Conservation (phyloP, 2,888 invertebrate species). For the Idaea aversata region DNA sequence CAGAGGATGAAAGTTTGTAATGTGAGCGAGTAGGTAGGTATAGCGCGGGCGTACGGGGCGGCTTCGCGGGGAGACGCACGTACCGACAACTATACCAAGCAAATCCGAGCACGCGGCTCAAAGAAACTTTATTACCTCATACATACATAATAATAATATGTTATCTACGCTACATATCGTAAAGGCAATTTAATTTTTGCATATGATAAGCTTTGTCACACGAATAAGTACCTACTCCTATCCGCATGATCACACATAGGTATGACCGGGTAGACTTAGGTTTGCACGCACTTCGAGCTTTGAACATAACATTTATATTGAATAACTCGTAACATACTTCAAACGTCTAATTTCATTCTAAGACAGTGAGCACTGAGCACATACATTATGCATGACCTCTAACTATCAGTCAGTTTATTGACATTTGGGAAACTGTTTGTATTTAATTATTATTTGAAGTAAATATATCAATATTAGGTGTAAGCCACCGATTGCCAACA, state of each 20-base stretch:
- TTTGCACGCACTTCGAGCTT: too few relatives aligned
- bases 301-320: too few relatives aligned
- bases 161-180: not conserved
- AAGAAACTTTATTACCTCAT: slow-evolving; percentile 63
- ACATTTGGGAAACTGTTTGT: slow-evolving; percentile 19
- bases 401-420: slow-evolving; percentile 5
- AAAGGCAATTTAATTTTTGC: not conserved
- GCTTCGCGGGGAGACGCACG: slow-evolving; percentile 54
- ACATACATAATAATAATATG: slow-evolving; percentile 15
- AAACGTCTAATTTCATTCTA: not conserved
- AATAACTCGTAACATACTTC: too few relatives aligned
- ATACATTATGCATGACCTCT: not conserved
- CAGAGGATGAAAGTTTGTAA: slow-evolving; percentile 60
- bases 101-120: slow-evolving; percentile 68
- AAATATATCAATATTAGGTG: not conserved
- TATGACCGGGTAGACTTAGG: too few relatives aligned
- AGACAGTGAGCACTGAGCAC: not conserved
- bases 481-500: too few relatives aligned
- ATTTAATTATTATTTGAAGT: slow-evolving; percentile 16
- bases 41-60: slow-evolving; percentile 30
- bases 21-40: slow-evolving; percentile 38
- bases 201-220: not conserved
- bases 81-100: slow-evolving; percentile 64
- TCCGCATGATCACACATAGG: not conserved
- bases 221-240: not conserved